Evolutionary conservation across 2,888 invertebrate genomes (phyloP), one percentile per base, ranked within the genome.

Genomic region (Caenorhabditis angaria): DNA sequence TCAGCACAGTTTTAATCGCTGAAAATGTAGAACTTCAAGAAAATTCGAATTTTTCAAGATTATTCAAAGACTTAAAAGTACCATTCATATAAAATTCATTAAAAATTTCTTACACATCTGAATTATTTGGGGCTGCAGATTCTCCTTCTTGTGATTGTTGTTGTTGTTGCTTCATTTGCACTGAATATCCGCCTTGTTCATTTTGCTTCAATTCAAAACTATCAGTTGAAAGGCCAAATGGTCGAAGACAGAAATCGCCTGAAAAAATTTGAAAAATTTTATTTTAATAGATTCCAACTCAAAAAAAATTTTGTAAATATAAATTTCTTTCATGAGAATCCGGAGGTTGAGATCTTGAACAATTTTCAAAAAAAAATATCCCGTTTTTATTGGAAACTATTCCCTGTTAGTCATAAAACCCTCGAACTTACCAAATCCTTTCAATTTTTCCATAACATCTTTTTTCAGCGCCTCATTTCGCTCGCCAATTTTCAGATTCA

Each of bases 211-310:
- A 70, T 50, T 83, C 72, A 62, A 85, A 85, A 54, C 77, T 80
- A 67, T 86, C 80, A 6, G 85, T 85, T 27, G 80, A 80, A 18
- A 85, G 63, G 3, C 85, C 84, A 68, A 85, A 85, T 28, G 85
- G 85, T 25, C 65, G 65, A 10, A 85, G 61, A 41, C 71, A 73
- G 57, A 82, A 65, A 61, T 75, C 66, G 41, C 67, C 71, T 65
- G 29, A 62, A 68, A 75, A 29, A 51, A 24, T 48, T 3, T 2
- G 24, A 8, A 2, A 61, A n/a, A 27, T 10, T 29, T n/a, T 4
- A 14, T 57, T 29, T 14, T 29, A 6, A 14, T 57, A 2, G 35
- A 55, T 8, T 12, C 12, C 32, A 12, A 32, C 5, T 32, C 10
- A 32, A 32, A 32, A 32, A 5, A 10, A 29, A 8, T 32, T 32